These are phyloP conservation scores for Pogonomyrmex californicus DNA, from an alignment of 1,140 invertebrate species.

Conservation along the genomic window DNA sequence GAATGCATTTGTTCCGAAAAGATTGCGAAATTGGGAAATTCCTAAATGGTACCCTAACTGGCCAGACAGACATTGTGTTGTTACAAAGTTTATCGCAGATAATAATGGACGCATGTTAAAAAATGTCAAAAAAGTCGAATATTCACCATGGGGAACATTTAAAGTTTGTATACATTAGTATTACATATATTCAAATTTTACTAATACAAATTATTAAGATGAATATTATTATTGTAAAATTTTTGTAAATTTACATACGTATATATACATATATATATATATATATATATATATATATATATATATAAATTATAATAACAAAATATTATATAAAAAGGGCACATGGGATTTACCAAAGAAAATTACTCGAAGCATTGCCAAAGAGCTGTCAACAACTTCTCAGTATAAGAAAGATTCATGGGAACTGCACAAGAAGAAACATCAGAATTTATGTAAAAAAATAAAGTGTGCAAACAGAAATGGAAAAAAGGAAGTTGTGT, in stretches of 20 bases:
- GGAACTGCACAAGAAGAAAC: conserved; percentile 61
- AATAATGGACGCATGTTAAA: conserved; percentile 74
- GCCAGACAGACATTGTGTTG: conserved; percentile 76
- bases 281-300: no score
- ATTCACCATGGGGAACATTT: conserved; percentile 69
- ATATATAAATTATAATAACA: conserved; percentile 26
- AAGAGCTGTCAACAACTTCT: conserved; percentile 72
- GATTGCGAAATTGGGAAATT: conserved; percentile 80
- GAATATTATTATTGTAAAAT: neutral
- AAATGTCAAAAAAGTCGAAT: conserved; percentile 53
- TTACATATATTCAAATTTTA: conserved; percentile 1
- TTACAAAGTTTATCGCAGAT: conserved; percentile 75
- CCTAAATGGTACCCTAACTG: conserved; percentile 78
- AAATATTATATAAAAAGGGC: conserved; percentile 64
- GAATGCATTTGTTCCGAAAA: conserved; percentile 74
- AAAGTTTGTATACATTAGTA: conserved; percentile 71
- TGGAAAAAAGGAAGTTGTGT: conserved; percentile 2
- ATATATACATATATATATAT: neutral
- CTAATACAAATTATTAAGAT: conserved; percentile 40
- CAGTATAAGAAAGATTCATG: conserved; percentile 71
- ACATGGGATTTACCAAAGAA: conserved; percentile 79
- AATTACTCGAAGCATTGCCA: conserved; percentile 72
- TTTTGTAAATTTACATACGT: neutral
- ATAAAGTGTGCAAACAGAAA: neutral
- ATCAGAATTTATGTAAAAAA: conserved; percentile 50